Conservation (phyloP, 2,888 invertebrate genomes). For the Epinotia ramella region DNA sequence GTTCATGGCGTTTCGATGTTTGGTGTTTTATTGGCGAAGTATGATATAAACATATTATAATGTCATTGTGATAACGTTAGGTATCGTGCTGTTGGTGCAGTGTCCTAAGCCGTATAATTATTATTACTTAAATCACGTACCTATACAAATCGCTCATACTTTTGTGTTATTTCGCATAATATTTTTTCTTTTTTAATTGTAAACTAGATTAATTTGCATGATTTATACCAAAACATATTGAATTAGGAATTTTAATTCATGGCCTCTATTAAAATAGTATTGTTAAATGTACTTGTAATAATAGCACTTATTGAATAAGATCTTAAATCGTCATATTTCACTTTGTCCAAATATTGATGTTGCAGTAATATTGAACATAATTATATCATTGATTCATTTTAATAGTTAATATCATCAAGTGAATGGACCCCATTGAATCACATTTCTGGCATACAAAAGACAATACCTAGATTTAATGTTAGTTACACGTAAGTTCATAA, state of each 20-base stretch:
- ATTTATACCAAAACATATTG: slow-evolving; percentile 67
- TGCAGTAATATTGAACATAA: slow-evolving; percentile 71
- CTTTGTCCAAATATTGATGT: slow-evolving; percentile 69
- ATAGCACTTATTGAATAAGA: slow-evolving; percentile 69
- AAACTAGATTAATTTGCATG: slow-evolving; percentile 51
- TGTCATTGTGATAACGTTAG: slow-evolving; percentile 79
- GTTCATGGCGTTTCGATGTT: slow-evolving; percentile 75
- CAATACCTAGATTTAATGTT: slow-evolving; percentile 86
- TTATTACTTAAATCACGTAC: slow-evolving; percentile 34
- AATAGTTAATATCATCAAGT: slow-evolving; percentile 59
- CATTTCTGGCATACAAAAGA: slow-evolving; percentile 84
- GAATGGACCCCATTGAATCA: slow-evolving; percentile 75
- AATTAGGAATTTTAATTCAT: slow-evolving; percentile 64
- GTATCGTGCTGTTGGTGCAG: slow-evolving; percentile 73
- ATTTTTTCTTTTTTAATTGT: slow-evolving; percentile 42
- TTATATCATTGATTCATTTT: slow-evolving; percentile 58
- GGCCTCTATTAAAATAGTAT: slow-evolving; percentile 70
- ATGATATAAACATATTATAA: slow-evolving; percentile 63
- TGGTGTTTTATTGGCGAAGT: slow-evolving; percentile 76
- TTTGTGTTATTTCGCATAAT: slow-evolving; percentile 44
- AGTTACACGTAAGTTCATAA: slow-evolving; percentile 83
- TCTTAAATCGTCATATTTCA: slow-evolving; percentile 65
- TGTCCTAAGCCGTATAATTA: slow-evolving; percentile 53
- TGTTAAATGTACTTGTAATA: slow-evolving; percentile 63
- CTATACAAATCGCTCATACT: slow-evolving; percentile 30